A percentile compares a stretch with the other conserved stretches of the same genome.
Conservation (phyloP, 2,888 invertebrate genomes). For the Congeria kusceri region DNA sequence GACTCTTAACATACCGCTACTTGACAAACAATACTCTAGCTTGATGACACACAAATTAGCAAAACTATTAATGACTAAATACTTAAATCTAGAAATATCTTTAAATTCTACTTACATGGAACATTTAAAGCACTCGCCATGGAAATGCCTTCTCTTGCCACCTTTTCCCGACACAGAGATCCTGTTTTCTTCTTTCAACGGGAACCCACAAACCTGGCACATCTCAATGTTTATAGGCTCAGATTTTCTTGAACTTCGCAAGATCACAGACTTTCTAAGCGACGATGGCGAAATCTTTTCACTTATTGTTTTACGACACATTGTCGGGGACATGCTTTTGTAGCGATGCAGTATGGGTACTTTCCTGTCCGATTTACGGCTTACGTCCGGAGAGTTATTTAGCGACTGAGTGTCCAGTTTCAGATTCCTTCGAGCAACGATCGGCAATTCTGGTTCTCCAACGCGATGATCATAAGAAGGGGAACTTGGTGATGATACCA, state of each 20-base stretch:
- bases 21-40: no score
- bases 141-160: constrained; percentile 66
- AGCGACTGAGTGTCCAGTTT: constrained; percentile 48
- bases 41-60: no score
- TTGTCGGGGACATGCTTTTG: constrained; percentile 57
- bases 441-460: background rate
- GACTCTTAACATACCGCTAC: no score
- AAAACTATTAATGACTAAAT: no score
- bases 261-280: constrained; percentile 53
- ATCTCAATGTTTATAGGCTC: constrained; percentile 54
- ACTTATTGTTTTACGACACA: constrained; percentile 40
- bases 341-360: constrained; percentile 38
- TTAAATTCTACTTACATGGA: constrained; percentile 67
- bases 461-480: background rate
- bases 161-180: constrained; percentile 63
- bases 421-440: background rate
- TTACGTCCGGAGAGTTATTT: constrained; percentile 41
- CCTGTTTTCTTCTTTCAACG: constrained; percentile 68
- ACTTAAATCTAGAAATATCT: no score
- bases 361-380: constrained; percentile 18
- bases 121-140: constrained; percentile 76
- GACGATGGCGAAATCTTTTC: constrained; percentile 56
- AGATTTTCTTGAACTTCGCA: constrained; percentile 47
- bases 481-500: background rate
- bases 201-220: constrained; percentile 74